Evolutionary conservation across 2,113 vertebrate species (phyloP).

Genomic region (Thalassoma bifasciatum): DNA sequence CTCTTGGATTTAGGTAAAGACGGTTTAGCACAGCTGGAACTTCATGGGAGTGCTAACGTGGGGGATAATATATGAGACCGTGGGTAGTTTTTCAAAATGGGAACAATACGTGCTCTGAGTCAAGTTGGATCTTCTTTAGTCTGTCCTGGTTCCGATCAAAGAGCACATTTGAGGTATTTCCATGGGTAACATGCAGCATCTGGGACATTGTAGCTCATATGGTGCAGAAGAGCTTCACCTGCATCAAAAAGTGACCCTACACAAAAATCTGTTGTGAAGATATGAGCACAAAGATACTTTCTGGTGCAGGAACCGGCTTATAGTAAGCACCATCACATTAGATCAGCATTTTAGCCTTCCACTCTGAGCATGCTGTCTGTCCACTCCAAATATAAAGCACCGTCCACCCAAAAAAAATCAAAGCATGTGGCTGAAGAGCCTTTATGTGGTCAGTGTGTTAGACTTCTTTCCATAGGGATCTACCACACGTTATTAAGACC

Average conservation of each 20-base stretch:
- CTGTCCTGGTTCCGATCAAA: slow-evolving; percentile 22
- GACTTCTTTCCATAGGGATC: background rate
- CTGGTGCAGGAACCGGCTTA: too few relatives aligned
- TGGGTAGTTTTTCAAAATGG: slow-evolving; percentile 21
- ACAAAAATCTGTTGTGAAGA: too few relatives aligned
- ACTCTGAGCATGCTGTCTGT: too few relatives aligned
- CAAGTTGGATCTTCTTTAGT: slow-evolving; percentile 10
- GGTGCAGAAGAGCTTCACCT: too few relatives aligned
- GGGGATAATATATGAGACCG: slow-evolving; percentile 27
- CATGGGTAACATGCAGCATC: too few relatives aligned
- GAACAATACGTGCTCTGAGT: slow-evolving; percentile 7
- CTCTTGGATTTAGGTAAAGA: slow-evolving; percentile 64
- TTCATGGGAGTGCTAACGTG: slow-evolving; percentile 19
- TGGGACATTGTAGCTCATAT: too few relatives aligned
- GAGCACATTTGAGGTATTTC: too few relatives aligned
- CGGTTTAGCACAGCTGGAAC: slow-evolving; percentile 49
- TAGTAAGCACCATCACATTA: too few relatives aligned
- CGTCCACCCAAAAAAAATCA: background rate
- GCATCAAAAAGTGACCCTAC: too few relatives aligned
- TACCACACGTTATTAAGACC: background rate
- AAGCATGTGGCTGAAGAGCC: background rate
- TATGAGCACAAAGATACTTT: too few relatives aligned
- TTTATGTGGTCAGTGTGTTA: background rate
- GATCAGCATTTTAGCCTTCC: too few relatives aligned
- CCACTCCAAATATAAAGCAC: background rate